Evolutionary conservation across 2,797 vertebrate genomes (phyloP), one percentile per base, ranked within the genome.

Genomic region (Eidolon dupreanum): DNA sequence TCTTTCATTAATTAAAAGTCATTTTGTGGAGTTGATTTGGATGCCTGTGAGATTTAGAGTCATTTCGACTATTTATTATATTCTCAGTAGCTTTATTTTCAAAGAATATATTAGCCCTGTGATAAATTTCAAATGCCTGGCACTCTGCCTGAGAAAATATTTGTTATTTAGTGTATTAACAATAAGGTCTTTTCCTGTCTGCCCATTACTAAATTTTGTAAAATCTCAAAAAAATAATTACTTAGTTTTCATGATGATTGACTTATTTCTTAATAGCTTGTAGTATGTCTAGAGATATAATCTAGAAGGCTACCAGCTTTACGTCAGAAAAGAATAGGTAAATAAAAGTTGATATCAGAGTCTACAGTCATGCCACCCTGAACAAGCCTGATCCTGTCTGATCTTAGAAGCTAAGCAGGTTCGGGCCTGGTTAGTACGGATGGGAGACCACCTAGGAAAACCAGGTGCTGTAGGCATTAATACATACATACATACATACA

Each of bases 141-240:
- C 31, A 68, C 55, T 94, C 87, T 51, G 88, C 77, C 94, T 55
- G 24, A 92, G 43, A 90, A 96, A 97, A 92, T 63, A 83, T 84
- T 86, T 70, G 41, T 77, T 90, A 33, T 92, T 93, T 92, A 82
- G 8, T 78, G 8, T 66, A 36, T 24, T 55, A 93, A 90, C 61
- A 95, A 73, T 90, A 83, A 59, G 43, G 43, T 3, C 73, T 96
- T 95, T 96, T 97, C 90, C 90, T 66, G 81, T 88, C 77, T 65
- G n/a, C 90, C 68, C 68, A 53, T 90, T 85, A 95, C 51, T 31
- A 61, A 63, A 49, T 63, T 79, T 71, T 55, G 36, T 86, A 53
- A 75, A 96, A 93, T 86, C 70, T 94, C 38, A 46, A 59, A 89
- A 86, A 95, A 91, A 68, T n/a, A 74, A 65, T 46, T 31, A 36